Base-by-base conservation (phyloP, 2,888 invertebrate species). In the Temnothorax rugatulus region DNA sequence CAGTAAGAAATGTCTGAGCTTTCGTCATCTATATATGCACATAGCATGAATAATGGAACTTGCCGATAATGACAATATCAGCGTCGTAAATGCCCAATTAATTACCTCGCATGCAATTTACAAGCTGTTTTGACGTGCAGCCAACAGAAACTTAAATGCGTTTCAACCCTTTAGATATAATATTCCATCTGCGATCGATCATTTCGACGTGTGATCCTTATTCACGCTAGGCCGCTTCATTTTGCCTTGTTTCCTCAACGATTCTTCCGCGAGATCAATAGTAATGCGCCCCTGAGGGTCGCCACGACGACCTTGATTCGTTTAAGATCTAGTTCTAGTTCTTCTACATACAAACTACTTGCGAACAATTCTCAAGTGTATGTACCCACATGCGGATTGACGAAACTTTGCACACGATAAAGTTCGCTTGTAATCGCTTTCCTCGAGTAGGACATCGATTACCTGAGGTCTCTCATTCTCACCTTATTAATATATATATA, bases 261-360 rank as follows among this genome's bases (percentile, higher is more conserved):
- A 81, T 73, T 73, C 47, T 18, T 21, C 13, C 13, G 25, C 5
- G 9, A 61, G 73, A 50, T 81, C 79, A 59, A 81, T 81, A 50
- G 34, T 38, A 50, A 61, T 44, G 21, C 29, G 34, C 44, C 34
- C 13, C 47, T 7, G 59, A 73, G 18, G 18, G 57, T 57, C 59
- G 38, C 66, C 44, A 38, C 25, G 34, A 2, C 47, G 59, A 73
- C 79, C 79, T 81, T 81, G 79, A 73, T 81, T 73, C 8, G 29
- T 34, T 21, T 13, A 13, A 71, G 73, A 50, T 57, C 34, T 79
- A 71, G 5, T 18, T 13, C 44, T 54, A 77, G 59, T 71, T 59
- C 18, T 71, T 59, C 18, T 59, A 47, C 25, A 81, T 61, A 50
- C 50, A 73, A 59, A 41, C 4, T 79, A 59, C 59, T 73, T 38